Conservation (phyloP, 2,113 vertebrate species). For the Tor tambroides region DNA sequence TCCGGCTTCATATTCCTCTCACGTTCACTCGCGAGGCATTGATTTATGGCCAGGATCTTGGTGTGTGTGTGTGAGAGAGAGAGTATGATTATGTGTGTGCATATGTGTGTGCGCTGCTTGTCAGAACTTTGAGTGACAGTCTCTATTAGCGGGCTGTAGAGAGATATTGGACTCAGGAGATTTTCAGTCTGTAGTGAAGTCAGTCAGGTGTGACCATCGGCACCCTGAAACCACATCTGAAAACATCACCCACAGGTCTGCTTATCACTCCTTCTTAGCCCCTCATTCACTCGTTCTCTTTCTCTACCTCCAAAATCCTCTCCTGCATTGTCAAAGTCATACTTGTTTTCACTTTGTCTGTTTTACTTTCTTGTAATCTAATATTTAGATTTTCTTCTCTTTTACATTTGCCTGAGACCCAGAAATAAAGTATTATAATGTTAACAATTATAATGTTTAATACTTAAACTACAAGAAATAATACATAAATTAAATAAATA, state of each 20-base stretch:
- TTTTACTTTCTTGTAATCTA: neutral
- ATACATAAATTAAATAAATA: no score
- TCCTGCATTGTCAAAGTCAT: neutral
- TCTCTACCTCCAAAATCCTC: neutral
- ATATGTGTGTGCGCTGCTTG: conserved; percentile 18
- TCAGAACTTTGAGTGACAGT: conserved; percentile 28
- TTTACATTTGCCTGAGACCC: neutral
- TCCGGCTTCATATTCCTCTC: conserved; percentile 31
- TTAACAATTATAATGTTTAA: no score
- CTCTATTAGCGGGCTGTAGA: conserved; percentile 36
- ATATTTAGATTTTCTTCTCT: no score
- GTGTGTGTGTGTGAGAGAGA: neutral
- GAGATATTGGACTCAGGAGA: conserved; percentile 31
- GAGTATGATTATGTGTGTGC: neutral
- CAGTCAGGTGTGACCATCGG: conserved; percentile 23
- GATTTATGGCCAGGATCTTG: conserved; percentile 42
- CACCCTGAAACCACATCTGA: conserved; percentile 6
- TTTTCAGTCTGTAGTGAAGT: conserved; percentile 35
- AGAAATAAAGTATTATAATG: no score
- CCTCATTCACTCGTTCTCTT: neutral
- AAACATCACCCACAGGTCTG: conserved; percentile 11
- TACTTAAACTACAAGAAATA: no score
- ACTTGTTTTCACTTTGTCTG: neutral
- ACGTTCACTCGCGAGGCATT: conserved; percentile 24
- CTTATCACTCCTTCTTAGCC: neutral